phyloP scores from a whole-genome alignment of 2,888 invertebrate species.

The Anoplius nigerrimus region DNA sequence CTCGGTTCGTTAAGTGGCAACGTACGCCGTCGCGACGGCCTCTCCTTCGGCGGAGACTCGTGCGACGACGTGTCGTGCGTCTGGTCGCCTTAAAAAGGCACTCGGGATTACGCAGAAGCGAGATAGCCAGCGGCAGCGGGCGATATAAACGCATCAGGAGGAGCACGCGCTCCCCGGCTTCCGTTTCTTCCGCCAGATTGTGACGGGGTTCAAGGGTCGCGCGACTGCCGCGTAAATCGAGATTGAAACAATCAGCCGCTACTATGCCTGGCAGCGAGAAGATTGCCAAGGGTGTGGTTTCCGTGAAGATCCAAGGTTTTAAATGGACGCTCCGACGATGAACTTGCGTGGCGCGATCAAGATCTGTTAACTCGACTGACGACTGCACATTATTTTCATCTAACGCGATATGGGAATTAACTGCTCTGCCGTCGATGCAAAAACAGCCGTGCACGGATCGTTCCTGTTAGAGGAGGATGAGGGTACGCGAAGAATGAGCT shows the following conservation, averaged over 20 bases:
- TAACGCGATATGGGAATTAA: too few species aligned
- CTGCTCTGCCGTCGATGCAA: too few species aligned
- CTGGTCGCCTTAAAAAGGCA: slow-evolving; percentile 44
- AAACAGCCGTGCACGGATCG: too few species aligned
- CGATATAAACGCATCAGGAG: slow-evolving; percentile 29
- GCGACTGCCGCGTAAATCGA: slow-evolving; percentile 7
- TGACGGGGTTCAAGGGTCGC: slow-evolving; percentile 23
- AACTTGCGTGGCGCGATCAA: too few species aligned
- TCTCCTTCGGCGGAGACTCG: slow-evolving; percentile 38
- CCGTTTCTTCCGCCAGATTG: slow-evolving; percentile 18
- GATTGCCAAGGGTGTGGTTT: not conserved
- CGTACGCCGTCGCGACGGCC: slow-evolving; percentile 33
- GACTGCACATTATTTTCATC: too few species aligned
- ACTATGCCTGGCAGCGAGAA: not conserved
- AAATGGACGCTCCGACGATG: too few species aligned
- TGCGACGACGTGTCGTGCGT: slow-evolving; percentile 36
- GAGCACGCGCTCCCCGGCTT: slow-evolving; percentile 41
- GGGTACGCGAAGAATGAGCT: too few species aligned
- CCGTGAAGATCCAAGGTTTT: too few species aligned
- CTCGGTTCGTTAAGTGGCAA: too few species aligned
- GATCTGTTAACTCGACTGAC: too few species aligned
- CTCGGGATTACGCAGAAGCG: slow-evolving; percentile 34
- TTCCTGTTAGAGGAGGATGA: too few species aligned
- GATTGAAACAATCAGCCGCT: not conserved
- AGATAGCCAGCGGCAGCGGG: slow-evolving; percentile 22